A percentile compares a stretch with the other conserved stretches of the same genome.
phyloP scores from a whole-genome alignment of 2,888 invertebrate species.

The Axea sp. region DNA sequence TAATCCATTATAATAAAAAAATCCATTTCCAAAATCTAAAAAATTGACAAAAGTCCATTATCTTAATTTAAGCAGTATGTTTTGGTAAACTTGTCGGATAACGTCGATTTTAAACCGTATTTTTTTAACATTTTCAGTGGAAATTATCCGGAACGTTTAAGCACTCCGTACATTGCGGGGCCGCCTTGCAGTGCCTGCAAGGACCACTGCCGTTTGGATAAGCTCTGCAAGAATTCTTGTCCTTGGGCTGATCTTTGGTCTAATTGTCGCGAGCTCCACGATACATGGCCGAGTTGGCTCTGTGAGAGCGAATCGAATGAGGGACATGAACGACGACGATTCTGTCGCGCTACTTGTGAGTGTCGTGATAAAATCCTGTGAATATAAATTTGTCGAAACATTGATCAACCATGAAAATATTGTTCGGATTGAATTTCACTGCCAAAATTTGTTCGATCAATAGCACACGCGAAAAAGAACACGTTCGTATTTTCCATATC shows the following conservation, averaged over 20 bases:
- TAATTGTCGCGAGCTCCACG: constrained; percentile 85
- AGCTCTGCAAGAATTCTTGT: constrained; percentile 88
- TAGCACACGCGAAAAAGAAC: too few species aligned
- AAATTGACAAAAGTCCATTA: too few species aligned
- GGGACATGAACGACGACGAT: constrained; percentile 81
- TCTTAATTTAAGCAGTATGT: too few species aligned
- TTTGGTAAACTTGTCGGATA: too few species aligned
- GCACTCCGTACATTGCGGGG: constrained; percentile 84
- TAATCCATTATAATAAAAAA: too few species aligned
- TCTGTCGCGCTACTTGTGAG: constrained; percentile 87
- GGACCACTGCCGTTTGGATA: constrained; percentile 82
- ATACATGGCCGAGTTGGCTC: constrained; percentile 83
- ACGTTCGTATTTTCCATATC: too few species aligned
- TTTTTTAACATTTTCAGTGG: constrained; percentile 63
- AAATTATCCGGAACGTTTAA: constrained; percentile 64
- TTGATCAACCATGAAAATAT: too few species aligned
- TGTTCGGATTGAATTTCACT: too few species aligned
- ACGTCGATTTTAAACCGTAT: too few species aligned
- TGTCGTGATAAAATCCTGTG: constrained; percentile 82
- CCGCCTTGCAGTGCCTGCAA: constrained; percentile 85
- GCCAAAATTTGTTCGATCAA: too few species aligned
- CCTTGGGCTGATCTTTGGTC: constrained; percentile 85
- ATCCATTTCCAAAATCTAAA: too few species aligned
- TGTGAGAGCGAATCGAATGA: constrained; percentile 81
- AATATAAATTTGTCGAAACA: too few species aligned